A percentile compares a stretch with the other conserved stretches of the same genome.
These are phyloP conservation scores for Labia minor DNA, from an alignment of 2,888 invertebrate species.

Conservation along the genomic window DNA sequence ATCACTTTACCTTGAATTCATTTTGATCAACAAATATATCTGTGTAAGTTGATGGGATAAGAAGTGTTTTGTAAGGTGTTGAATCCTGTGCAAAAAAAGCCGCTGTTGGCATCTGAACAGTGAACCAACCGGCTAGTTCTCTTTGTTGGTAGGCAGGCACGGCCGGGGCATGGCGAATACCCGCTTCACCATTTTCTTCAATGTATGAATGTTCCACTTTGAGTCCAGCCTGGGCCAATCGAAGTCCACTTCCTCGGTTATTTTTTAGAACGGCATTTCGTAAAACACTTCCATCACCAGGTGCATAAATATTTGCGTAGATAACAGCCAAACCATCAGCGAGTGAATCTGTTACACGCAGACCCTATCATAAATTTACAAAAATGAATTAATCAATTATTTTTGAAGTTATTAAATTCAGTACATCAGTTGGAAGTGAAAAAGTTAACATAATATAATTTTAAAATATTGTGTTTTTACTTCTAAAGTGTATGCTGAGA, in stretches of 20 bases:
- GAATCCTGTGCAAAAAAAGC: slow-evolving; percentile 50
- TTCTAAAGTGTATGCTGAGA: background rate
- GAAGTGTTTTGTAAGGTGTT: slow-evolving; percentile 56
- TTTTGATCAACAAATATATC: slow-evolving; percentile 55
- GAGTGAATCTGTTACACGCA: slow-evolving; percentile 71
- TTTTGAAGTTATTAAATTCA: too few species aligned
- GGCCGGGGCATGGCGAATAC: slow-evolving; percentile 85
- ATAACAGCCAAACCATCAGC: slow-evolving; percentile 88
- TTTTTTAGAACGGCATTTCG: slow-evolving; percentile 73
- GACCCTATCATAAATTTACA: background rate
- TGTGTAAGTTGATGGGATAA: slow-evolving; percentile 52
- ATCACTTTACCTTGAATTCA: slow-evolving; percentile 66
- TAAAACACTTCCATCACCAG: slow-evolving; percentile 68
- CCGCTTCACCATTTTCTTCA: slow-evolving; percentile 73
- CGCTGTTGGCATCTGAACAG: slow-evolving; percentile 49
- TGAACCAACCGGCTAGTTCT: slow-evolving; percentile 88
- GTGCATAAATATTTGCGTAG: slow-evolving; percentile 87
- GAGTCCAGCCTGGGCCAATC: slow-evolving; percentile 77
- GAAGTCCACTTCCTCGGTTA: slow-evolving; percentile 80
- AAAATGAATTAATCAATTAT: too few species aligned
- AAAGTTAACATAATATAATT: too few species aligned
- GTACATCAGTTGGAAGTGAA: too few species aligned
- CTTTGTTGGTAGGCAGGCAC: slow-evolving; percentile 72
- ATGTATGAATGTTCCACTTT: slow-evolving; percentile 63
- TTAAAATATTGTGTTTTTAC: too few species aligned